Evolutionary conservation across 1,140 invertebrate species (phyloP).

Genomic region (Aphelinus atriplicis): DNA sequence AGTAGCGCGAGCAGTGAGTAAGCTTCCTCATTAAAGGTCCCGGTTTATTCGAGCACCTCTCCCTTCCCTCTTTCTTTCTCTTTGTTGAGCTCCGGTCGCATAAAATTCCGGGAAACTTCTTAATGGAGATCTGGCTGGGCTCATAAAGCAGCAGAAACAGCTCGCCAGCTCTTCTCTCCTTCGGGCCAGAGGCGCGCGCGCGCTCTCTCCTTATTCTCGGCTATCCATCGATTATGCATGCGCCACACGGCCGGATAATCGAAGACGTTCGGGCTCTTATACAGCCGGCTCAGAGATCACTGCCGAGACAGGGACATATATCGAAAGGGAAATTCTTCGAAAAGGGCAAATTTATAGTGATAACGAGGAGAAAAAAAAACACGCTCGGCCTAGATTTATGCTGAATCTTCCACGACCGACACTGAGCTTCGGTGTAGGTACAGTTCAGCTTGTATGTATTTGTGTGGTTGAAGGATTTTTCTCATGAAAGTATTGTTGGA

Average conservation of each 20-base stretch:
- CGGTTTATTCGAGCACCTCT: neutral
- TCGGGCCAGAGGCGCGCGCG: neutral
- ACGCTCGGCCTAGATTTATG: too few relatives aligned
- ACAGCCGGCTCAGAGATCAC: too few relatives aligned
- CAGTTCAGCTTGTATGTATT: too few relatives aligned
- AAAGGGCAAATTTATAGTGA: too few relatives aligned
- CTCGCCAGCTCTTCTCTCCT: neutral
- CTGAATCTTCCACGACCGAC: too few relatives aligned
- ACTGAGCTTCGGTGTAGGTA: too few relatives aligned
- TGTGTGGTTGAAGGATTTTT: too few relatives aligned
- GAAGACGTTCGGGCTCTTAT: slow-evolving; percentile 10
- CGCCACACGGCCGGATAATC: slow-evolving; percentile 31
- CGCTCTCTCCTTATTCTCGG: slow-evolving; percentile 16
- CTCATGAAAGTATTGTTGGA: too few relatives aligned
- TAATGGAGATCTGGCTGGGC: slow-evolving; percentile 25
- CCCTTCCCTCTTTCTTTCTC: neutral
- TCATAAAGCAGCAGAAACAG: slow-evolving; percentile 21
- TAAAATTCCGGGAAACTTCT: slow-evolving; percentile 31
- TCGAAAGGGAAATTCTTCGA: too few relatives aligned
- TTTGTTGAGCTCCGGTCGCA: neutral
- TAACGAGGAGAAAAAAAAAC: too few relatives aligned
- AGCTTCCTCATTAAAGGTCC: slow-evolving; percentile 24
- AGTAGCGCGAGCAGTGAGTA: slow-evolving; percentile 22
- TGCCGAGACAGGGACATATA: too few relatives aligned
- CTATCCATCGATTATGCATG: slow-evolving; percentile 35